phyloP scores from a whole-genome alignment of 2,797 vertebrate species.

The Sitta carolinensis region DNA sequence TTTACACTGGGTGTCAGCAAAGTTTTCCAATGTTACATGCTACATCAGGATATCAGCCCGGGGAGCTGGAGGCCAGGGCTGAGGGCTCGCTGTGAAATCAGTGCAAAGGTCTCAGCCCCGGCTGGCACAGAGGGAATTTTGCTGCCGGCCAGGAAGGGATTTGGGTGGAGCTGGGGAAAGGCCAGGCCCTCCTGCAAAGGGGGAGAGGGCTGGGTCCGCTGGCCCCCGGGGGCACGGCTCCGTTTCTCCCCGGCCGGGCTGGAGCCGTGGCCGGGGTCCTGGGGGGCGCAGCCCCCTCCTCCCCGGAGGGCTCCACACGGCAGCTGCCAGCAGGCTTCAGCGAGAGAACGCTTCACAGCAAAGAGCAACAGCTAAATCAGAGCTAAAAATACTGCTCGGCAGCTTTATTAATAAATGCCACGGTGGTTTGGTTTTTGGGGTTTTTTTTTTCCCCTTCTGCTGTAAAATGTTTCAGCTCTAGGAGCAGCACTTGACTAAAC shows the following conservation, averaged over 20 bases:
- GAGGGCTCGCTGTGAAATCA: accelerated
- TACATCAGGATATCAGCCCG: accelerated
- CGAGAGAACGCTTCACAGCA: neutral
- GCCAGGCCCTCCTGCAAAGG: neutral
- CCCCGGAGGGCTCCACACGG: neutral
- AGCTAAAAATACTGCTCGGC: constrained; percentile 29
- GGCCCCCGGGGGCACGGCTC: neutral
- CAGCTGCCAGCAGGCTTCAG: neutral
- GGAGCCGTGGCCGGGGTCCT: neutral
- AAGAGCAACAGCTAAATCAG: constrained; percentile 12
- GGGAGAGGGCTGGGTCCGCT: neutral
- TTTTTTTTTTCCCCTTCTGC: accelerated
- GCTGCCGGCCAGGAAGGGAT: accelerated
- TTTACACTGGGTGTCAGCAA: too few species aligned
- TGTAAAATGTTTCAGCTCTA: neutral
- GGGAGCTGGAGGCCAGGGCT: neutral
- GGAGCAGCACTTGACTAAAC: neutral
- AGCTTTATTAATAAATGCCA: constrained; percentile 47
- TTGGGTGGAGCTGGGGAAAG: neutral
- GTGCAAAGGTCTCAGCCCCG: neutral
- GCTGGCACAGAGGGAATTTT: neutral
- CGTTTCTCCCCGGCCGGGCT: accelerated
- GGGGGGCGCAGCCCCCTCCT: neutral
- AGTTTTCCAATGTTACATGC: too few species aligned
- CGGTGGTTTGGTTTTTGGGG: neutral